Percentiles rank a stretch among this genome's conserved stretches.
Evolutionary conservation across 2,113 vertebrate species (phyloP).

Genomic region (Agapornis roseicollis): DNA sequence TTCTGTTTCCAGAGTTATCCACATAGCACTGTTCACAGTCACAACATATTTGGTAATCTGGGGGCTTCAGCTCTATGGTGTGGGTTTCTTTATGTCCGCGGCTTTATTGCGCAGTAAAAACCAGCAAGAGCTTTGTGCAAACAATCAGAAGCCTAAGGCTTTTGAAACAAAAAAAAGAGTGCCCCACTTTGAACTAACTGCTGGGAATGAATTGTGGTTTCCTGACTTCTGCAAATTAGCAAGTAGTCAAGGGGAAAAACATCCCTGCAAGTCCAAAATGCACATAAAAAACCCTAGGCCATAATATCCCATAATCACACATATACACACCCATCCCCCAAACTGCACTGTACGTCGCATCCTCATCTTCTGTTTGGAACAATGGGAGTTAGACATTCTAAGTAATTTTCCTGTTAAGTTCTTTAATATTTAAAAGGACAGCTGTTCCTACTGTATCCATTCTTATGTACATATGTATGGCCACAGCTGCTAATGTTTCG

Average conservation of each 20-base stretch:
- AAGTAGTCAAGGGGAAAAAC: not conserved
- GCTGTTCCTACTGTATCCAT: not conserved
- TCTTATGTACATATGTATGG: not conserved
- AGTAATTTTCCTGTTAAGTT: not conserved
- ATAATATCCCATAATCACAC: not conserved
- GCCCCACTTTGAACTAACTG: not conserved
- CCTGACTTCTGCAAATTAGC: not conserved
- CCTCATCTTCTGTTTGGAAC: not conserved
- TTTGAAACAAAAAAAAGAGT: not conserved
- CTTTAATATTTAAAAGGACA: not conserved
- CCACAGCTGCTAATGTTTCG: not conserved
- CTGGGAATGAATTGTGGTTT: not conserved
- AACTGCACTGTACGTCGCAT: not conserved
- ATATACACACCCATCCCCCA: not conserved
- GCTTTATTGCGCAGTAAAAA: not conserved
- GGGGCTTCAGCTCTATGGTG: accelerated
- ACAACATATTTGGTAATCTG: not conserved
- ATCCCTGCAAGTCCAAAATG: not conserved
- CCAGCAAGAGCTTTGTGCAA: not conserved
- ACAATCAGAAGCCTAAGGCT: not conserved
- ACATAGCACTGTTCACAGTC: not conserved
- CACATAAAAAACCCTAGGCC: not conserved
- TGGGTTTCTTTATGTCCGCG: not conserved
- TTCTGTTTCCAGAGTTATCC: not conserved
- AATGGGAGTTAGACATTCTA: not conserved